Conservation (phyloP, 2,888 invertebrate genomes). For the Leucozona laternaria region DNA sequence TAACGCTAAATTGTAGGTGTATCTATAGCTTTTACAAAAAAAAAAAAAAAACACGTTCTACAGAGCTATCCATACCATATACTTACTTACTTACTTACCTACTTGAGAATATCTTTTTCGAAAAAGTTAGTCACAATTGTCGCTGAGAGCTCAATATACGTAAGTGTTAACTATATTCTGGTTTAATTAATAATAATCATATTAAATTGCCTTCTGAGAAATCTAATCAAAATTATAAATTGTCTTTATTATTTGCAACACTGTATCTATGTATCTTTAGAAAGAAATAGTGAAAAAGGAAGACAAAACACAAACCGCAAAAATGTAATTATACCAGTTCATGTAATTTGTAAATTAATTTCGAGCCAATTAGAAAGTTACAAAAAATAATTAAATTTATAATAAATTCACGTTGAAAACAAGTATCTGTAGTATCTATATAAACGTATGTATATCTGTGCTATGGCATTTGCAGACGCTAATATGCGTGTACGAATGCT, state of each 20-base stretch:
- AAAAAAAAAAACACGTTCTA: slow-evolving; percentile 8
- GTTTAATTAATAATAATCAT: slow-evolving; percentile 39
- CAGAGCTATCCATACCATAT: not conserved
- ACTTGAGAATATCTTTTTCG: slow-evolving; percentile 49
- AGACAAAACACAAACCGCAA: slow-evolving; percentile 56
- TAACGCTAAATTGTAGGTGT: slow-evolving; percentile 34
- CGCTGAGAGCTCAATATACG: slow-evolving; percentile 69
- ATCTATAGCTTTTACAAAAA: not conserved
- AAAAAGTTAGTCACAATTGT: slow-evolving; percentile 64
- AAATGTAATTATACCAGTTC: slow-evolving; percentile 67
- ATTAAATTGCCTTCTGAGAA: slow-evolving; percentile 38
- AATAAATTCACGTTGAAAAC: slow-evolving; percentile 61
- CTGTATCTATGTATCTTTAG: slow-evolving; percentile 1
- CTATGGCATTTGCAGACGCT: slow-evolving; percentile 67
- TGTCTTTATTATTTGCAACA: slow-evolving; percentile 35
- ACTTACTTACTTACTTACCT: slow-evolving; percentile 15
- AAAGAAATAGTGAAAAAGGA: slow-evolving; percentile 9
- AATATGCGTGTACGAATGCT: slow-evolving; percentile 72
- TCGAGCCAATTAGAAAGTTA: slow-evolving; percentile 74
- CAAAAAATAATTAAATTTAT: slow-evolving; percentile 50
- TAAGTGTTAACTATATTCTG: slow-evolving; percentile 52
- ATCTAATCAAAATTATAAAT: slow-evolving; percentile 28
- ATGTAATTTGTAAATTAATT: slow-evolving; percentile 71
- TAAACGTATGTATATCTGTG: not conserved
- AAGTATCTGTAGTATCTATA: slow-evolving; percentile 34